Conservation (phyloP, 35 echinoderm and acorn worm species). For the Hemicentrotus pulcherrimus region DNA sequence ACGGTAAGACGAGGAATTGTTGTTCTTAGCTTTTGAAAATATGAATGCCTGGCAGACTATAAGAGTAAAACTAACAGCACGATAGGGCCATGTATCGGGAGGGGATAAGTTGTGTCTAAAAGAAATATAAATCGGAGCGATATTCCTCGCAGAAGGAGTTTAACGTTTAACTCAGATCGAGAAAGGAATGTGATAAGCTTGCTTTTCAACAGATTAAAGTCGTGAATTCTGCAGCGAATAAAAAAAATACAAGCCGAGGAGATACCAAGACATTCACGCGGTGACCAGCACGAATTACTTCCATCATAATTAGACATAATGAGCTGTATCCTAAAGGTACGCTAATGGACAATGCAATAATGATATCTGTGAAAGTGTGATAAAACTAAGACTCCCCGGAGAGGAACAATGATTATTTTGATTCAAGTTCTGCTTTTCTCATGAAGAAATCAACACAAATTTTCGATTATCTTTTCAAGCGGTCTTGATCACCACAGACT, state of each 20-base stretch:
- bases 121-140: neutral
- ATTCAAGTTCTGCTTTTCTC: too few relatives aligned
- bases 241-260: neutral
- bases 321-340: neutral
- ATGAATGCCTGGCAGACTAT: neutral
- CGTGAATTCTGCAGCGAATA: neutral
- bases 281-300: neutral
- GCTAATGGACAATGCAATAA: neutral
- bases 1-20: neutral
- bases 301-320: neutral
- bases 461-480: too few relatives aligned
- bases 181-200: too few relatives aligned
- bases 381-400: neutral
- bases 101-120: neutral
- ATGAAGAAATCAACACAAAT: too few relatives aligned
- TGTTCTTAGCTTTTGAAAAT: slow-evolving; percentile 1
- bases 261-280: neutral
- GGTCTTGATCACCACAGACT: too few relatives aligned
- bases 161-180: neutral
- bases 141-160: neutral
- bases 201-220: neutral
- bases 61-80: neutral
- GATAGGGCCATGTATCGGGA: neutral
- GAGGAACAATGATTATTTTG: too few relatives aligned
- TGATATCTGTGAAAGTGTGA: neutral